Percentiles rank a stretch among this genome's conserved stretches.
These are phyloP conservation scores for Drosophila subsilvestris DNA, from an alignment of 2,888 invertebrate species.

Conservation along the genomic window DNA sequence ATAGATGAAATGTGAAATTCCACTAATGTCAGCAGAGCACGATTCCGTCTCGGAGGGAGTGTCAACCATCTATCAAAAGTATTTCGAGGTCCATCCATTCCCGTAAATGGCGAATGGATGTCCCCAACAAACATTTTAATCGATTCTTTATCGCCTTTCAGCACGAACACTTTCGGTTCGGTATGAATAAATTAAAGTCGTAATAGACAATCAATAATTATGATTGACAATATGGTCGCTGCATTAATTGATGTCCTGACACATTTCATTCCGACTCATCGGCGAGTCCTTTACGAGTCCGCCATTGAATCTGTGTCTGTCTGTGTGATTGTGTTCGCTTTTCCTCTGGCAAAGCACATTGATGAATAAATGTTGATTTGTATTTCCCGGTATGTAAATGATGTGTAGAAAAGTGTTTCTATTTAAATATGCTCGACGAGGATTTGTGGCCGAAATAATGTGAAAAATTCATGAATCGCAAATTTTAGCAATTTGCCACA, in stretches of 20 bases:
- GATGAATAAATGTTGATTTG: slow-evolving; percentile 11
- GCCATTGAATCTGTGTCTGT: slow-evolving; percentile 15
- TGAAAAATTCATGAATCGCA: slow-evolving; percentile 1
- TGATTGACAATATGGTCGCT: slow-evolving; percentile 65
- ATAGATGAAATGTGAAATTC: slow-evolving; percentile 20
- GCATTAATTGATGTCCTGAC: slow-evolving; percentile 50
- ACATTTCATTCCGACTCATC: slow-evolving; percentile 41
- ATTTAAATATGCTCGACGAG: slow-evolving; percentile 6
- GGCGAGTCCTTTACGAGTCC: background rate
- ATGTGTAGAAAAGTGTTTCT: background rate
- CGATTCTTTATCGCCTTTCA: slow-evolving; percentile 76
- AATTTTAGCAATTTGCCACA: background rate
- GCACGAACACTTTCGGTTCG: slow-evolving; percentile 55
- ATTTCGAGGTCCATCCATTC: slow-evolving; percentile 19
- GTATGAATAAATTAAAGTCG: slow-evolving; percentile 62
- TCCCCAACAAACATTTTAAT: slow-evolving; percentile 60
- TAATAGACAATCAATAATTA: slow-evolving; percentile 76
- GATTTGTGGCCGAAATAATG: slow-evolving; percentile 15
- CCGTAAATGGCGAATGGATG: slow-evolving; percentile 56
- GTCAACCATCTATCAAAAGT: slow-evolving; percentile 2
- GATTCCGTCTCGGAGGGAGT: slow-evolving; percentile 39
- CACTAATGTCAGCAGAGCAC: slow-evolving; percentile 61
- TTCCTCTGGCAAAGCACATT: slow-evolving; percentile 9
- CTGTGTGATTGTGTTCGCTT: slow-evolving; percentile 29
- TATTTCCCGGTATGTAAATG: slow-evolving; percentile 9